Conservation (phyloP, 2,113 vertebrate genomes). For the Toxotes jaculatrix region DNA sequence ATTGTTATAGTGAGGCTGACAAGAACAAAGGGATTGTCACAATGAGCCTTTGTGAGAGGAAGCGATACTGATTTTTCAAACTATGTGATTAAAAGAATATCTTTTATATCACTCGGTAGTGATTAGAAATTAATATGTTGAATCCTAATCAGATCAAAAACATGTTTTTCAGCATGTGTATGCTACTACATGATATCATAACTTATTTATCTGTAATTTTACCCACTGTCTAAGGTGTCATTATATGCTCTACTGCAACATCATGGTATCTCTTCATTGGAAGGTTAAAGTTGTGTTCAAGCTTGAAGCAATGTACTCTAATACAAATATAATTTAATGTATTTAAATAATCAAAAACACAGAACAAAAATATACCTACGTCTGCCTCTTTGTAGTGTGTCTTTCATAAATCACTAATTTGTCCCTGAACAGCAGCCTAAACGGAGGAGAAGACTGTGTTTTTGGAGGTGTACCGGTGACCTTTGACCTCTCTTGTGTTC, state of each 20-base stretch:
- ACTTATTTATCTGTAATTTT: background rate
- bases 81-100: slow-evolving; percentile 16
- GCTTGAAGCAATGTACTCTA: background rate
- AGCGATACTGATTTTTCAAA: slow-evolving; percentile 1
- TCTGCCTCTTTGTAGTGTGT: background rate
- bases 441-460: background rate
- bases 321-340: background rate
- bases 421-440: background rate
- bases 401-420: background rate
- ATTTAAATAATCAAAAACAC: background rate
- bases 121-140: background rate
- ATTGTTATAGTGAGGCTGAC: slow-evolving; percentile 10
- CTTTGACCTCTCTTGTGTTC: slow-evolving; percentile 9
- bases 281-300: background rate
- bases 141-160: background rate
- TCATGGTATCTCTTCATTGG: background rate
- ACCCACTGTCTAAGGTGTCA: background rate
- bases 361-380: background rate
- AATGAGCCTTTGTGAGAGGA: slow-evolving; percentile 21
- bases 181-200: background rate
- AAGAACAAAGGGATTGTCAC: slow-evolving; percentile 31
- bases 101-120: background rate
- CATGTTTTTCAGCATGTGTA: background rate
- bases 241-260: background rate
- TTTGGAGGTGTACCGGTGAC: slow-evolving; percentile 18